A percentile compares a stretch with the other conserved stretches of the same genome.
phyloP scores from a whole-genome alignment of 2,888 invertebrate species.

The Brachycybe producta region DNA sequence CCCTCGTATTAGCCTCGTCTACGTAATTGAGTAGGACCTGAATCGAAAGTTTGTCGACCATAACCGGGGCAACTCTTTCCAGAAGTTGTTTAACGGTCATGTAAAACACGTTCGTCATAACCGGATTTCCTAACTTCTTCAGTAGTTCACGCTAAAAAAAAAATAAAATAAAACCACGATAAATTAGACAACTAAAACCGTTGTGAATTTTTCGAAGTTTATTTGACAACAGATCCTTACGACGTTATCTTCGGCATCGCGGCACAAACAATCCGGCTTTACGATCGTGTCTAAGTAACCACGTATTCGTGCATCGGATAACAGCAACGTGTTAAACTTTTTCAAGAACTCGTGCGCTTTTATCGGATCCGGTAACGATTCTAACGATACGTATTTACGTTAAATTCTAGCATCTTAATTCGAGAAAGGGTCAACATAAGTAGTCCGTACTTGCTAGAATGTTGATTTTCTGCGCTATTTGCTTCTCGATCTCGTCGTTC shows the following conservation, averaged over 20 bases:
- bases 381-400: conserved; percentile 15
- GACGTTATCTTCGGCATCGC: conserved; percentile 84
- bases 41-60: conserved; percentile 84
- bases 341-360: conserved; percentile 54
- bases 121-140: conserved; percentile 84
- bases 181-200: neutral
- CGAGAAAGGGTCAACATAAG: neutral
- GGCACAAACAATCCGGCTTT: conserved; percentile 72
- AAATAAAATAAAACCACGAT: neutral
- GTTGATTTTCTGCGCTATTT: conserved; percentile 25
- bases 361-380: conserved; percentile 69
- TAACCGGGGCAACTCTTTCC: conserved; percentile 87
- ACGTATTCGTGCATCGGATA: conserved; percentile 48
- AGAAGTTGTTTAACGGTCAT: conserved; percentile 90
- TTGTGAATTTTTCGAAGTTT: neutral
- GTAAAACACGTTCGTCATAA: conserved; percentile 90
- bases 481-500: conserved; percentile 24
- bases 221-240: conserved; percentile 32
- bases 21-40: conserved; percentile 48
- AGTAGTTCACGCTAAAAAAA: conserved; percentile 56
- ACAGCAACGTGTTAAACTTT: conserved; percentile 32
- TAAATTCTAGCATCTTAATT: neutral
- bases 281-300: conserved; percentile 72
- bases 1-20: conserved; percentile 60
- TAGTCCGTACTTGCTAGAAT: conserved; percentile 25